A percentile compares a stretch with the other conserved stretches of the same genome.
phyloP scores from a whole-genome alignment of 1,140 invertebrate genomes.

The Drosophila nebulosa region DNA sequence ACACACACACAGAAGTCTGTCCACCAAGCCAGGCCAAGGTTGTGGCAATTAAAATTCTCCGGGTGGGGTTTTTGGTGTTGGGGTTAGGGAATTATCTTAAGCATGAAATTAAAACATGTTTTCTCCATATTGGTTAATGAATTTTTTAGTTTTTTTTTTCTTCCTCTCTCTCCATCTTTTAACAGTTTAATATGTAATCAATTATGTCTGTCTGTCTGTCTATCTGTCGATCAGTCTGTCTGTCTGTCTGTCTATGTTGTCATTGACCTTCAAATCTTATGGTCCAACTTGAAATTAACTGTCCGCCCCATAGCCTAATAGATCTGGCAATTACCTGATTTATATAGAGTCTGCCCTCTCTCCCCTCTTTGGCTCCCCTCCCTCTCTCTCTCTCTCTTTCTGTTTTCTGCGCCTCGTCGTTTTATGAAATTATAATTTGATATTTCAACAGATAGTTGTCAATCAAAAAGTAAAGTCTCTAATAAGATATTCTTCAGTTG shows the following conservation, averaged over 20 bases:
- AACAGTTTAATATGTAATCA: conserved; percentile 66
- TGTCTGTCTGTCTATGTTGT: conserved; percentile 35
- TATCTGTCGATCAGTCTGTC: no score
- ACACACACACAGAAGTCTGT: background rate
- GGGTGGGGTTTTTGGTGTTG: background rate
- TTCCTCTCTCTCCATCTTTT: conserved; percentile 15
- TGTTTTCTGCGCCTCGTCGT: background rate
- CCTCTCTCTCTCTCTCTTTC: no score
- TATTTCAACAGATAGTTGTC: conserved; percentile 77
- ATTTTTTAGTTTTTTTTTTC: background rate
- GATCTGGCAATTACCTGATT: conserved; percentile 68
- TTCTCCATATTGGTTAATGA: conserved; percentile 42
- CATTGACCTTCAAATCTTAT: conserved; percentile 69
- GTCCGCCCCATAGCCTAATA: conserved; percentile 59
- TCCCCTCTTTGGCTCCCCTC: no score
- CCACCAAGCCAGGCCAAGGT: conserved; percentile 20
- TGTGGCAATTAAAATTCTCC: conserved; percentile 74
- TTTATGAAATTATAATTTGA: conserved; percentile 75
- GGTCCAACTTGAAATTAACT: conserved; percentile 21
- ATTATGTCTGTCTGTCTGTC: conserved; percentile 63
- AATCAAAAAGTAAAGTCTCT: conserved; percentile 52
- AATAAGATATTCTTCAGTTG: conserved; percentile 24
- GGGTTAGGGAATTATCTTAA: conserved; percentile 55
- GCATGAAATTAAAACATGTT: conserved; percentile 78
- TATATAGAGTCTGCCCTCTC: conserved; percentile 39